Conservation (phyloP, 1,140 invertebrate genomes). For the Tenebrio molitor region DNA sequence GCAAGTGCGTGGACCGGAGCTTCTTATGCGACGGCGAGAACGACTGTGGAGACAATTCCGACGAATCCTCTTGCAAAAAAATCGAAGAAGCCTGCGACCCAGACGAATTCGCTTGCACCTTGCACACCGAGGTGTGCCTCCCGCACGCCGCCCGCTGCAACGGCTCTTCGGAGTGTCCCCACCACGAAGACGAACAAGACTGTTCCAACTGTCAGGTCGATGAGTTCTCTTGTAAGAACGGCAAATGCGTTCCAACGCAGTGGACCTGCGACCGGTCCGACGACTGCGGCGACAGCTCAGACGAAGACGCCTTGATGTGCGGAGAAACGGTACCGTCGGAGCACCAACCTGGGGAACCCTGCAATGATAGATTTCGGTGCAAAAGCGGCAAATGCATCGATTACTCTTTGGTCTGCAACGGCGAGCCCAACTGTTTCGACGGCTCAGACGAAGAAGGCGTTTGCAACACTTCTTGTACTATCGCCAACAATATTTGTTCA, state of each 20-base stretch:
- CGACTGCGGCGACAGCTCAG: conserved; percentile 78
- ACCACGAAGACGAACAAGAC: conserved; percentile 74
- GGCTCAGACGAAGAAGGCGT: conserved; percentile 64
- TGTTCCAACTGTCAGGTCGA: conserved; percentile 69
- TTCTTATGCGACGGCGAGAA: conserved; percentile 69
- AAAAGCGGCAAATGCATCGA: conserved; percentile 74
- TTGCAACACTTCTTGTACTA: conserved; percentile 72
- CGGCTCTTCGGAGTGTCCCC: conserved; percentile 77
- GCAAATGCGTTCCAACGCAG: conserved; percentile 70
- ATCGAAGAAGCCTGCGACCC: conserved; percentile 38
- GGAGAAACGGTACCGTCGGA: conserved; percentile 44
- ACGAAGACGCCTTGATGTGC: conserved; percentile 72
- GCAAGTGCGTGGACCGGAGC: conserved; percentile 67
- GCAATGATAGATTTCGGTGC: conserved; percentile 71
- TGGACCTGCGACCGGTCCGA: conserved; percentile 78
- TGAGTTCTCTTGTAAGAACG: conserved; percentile 71
- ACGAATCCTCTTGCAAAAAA: conserved; percentile 66
- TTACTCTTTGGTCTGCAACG: conserved; percentile 76
- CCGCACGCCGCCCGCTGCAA: conserved; percentile 62
- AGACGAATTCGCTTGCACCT: conserved; percentile 71
- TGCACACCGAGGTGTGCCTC: conserved; percentile 70
- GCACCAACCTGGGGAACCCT: conserved; percentile 54
- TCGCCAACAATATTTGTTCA: conserved; percentile 67
- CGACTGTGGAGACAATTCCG: conserved; percentile 70
- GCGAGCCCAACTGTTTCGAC: conserved; percentile 76